phyloP scores from a whole-genome alignment of 2,888 invertebrate genomes.

The Syrista parreyssii region DNA sequence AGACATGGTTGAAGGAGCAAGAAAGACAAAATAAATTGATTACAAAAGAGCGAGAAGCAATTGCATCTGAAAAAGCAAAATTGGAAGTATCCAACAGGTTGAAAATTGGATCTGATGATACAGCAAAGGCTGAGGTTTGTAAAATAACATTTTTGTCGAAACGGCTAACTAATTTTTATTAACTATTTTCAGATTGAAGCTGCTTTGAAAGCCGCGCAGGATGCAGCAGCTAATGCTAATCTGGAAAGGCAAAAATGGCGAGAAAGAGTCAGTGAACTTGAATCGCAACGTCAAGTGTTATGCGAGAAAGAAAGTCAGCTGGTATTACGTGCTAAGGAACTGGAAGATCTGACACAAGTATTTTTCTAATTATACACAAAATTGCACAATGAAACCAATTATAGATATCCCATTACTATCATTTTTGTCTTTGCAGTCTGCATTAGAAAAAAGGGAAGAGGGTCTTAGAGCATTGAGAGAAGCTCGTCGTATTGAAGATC shows the following conservation, averaged over 20 bases:
- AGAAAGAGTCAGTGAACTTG: slow-evolving; percentile 48
- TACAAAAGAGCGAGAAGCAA: slow-evolving; percentile 48
- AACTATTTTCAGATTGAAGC: slow-evolving; percentile 47
- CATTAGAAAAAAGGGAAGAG: slow-evolving; percentile 55
- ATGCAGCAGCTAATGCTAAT: slow-evolving; percentile 45
- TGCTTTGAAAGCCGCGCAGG: slow-evolving; percentile 54
- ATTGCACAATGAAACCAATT: neutral
- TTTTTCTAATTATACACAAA: neutral
- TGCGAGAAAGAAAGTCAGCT: slow-evolving; percentile 52
- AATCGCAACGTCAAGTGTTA: slow-evolving; percentile 40
- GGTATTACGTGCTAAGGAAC: slow-evolving; percentile 53
- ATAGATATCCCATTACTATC: neutral
- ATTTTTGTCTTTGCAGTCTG: slow-evolving; percentile 37
- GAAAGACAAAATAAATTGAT: slow-evolving; percentile 49
- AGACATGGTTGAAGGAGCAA: slow-evolving; percentile 55
- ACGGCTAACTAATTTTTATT: slow-evolving; percentile 8
- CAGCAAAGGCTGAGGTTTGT: slow-evolving; percentile 53
- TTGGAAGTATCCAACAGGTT: slow-evolving; percentile 51
- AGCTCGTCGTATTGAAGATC: slow-evolving; percentile 52
- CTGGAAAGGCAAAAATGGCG: slow-evolving; percentile 55
- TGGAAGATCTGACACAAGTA: slow-evolving; percentile 57
- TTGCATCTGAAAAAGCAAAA: slow-evolving; percentile 52
- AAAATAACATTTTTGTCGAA: neutral
- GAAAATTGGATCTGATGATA: slow-evolving; percentile 45
- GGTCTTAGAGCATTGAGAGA: slow-evolving; percentile 53